A percentile compares a stretch with the other conserved stretches of the same genome.
Evolutionary conservation across 2,888 invertebrate genomes (phyloP).

Genomic region (Strigamia crassipes): DNA sequence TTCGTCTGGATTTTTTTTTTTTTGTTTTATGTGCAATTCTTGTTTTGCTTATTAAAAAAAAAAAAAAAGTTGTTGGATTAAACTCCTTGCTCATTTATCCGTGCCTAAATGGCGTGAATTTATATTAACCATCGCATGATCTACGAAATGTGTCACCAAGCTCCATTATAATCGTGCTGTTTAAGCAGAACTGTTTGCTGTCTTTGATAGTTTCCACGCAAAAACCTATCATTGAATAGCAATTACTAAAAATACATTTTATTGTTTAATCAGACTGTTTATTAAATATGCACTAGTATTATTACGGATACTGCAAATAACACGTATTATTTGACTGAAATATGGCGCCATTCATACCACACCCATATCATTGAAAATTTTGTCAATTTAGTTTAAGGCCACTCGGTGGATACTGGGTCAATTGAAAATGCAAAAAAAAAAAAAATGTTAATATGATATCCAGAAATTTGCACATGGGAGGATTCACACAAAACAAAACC

Average conservation of each 20-base stretch:
- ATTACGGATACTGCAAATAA: neutral
- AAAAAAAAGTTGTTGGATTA: constrained; percentile 1
- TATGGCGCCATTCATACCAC: neutral
- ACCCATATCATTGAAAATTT: neutral
- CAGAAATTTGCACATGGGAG: neutral
- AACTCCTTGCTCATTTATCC: constrained; percentile 16
- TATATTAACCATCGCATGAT: neutral
- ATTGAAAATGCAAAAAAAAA: neutral
- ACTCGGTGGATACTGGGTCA: neutral
- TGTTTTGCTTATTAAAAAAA: neutral
- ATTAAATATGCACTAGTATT: neutral
- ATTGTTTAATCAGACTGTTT: neutral
- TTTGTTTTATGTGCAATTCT: neutral
- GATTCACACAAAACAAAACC: too few relatives aligned
- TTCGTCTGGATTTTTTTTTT: neutral
- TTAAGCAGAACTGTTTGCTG: neutral
- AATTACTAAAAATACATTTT: neutral
- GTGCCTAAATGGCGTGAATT: neutral
- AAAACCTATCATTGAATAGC: neutral
- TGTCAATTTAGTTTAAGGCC: neutral
- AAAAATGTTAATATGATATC: neutral
- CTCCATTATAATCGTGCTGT: neutral
- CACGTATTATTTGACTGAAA: neutral
- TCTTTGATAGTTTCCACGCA: neutral
- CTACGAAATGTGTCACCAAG: constrained; percentile 8